phyloP scores from a whole-genome alignment of 1,140 invertebrate species.

The Drosophila setifemur region DNA sequence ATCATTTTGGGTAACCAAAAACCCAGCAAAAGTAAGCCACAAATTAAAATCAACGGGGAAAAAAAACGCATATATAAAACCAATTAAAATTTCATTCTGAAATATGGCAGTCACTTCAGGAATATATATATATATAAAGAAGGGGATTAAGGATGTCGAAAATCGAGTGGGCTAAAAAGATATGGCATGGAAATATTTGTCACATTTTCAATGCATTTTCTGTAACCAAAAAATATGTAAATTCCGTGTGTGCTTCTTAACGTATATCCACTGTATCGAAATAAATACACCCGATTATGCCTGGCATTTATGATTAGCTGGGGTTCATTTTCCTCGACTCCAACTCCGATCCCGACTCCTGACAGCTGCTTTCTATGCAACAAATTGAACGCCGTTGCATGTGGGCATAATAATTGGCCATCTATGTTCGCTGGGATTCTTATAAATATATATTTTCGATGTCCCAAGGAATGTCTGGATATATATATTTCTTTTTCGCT shows the following conservation, averaged over 20 bases:
- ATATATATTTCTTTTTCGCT: slow-evolving; percentile 29
- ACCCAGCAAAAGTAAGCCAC: slow-evolving; percentile 29
- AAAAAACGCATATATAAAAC: slow-evolving; percentile 10
- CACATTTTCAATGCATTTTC: not conserved
- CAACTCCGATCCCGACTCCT: too few relatives aligned
- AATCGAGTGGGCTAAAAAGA: too few relatives aligned
- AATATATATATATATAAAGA: not conserved
- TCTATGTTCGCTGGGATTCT: too few relatives aligned
- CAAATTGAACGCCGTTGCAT: slow-evolving; percentile 57
- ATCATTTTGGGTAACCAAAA: slow-evolving; percentile 28
- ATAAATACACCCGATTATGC: slow-evolving; percentile 10
- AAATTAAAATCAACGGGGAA: slow-evolving; percentile 20
- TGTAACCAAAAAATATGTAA: too few relatives aligned
- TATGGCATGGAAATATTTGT: too few relatives aligned
- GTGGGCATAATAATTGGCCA: slow-evolving; percentile 76
- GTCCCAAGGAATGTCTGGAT: slow-evolving; percentile 8
- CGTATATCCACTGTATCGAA: not conserved
- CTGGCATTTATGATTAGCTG: slow-evolving; percentile 68
- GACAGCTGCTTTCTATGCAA: slow-evolving; percentile 61
- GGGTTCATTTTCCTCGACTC: slow-evolving; percentile 19
- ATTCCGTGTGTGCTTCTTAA: too few relatives aligned
- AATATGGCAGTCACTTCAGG: slow-evolving; percentile 10
- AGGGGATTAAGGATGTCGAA: not conserved
- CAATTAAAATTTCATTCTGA: slow-evolving; percentile 33
- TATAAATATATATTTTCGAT: slow-evolving; percentile 14